These are phyloP conservation scores for Typhlomys cinereus DNA, from an alignment of 2,113 vertebrate genomes.

Conservation along the genomic window DNA sequence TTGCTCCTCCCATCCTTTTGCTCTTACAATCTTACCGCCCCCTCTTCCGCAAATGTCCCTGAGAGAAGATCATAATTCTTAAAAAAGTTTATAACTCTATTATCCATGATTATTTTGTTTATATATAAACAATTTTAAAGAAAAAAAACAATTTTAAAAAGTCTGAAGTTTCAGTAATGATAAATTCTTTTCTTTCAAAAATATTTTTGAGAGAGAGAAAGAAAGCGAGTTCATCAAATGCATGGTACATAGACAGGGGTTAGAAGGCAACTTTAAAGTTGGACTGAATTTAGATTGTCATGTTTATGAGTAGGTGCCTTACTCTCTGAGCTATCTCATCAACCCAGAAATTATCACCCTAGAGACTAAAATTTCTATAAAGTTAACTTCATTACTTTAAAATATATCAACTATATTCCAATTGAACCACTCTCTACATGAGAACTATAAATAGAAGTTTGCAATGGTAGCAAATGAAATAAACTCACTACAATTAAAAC, in stretches of 20 bases:
- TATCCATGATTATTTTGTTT: not conserved
- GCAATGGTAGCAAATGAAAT: not conserved
- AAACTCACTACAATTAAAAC: not conserved
- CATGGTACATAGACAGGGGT: too few relatives aligned
- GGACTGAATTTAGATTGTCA: too few relatives aligned
- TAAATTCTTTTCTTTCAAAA: too few relatives aligned
- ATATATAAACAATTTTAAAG: not conserved
- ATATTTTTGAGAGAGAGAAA: too few relatives aligned
- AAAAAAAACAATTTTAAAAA: not conserved
- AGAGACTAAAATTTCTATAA: constrained; percentile 29
- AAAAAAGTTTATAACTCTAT: not conserved
- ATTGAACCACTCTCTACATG: not conserved
- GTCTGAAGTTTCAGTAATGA: not conserved
- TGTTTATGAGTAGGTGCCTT: too few relatives aligned
- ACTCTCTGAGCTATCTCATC: too few relatives aligned
- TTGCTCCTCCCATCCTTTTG: too few relatives aligned
- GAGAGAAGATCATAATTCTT: too few relatives aligned
- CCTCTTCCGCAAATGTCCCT: too few relatives aligned
- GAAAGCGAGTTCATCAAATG: too few relatives aligned
- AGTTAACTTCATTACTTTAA: not conserved
- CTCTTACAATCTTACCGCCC: too few relatives aligned
- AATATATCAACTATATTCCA: not conserved
- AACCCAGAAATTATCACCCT: not conserved
- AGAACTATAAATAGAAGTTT: not conserved
- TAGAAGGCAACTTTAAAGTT: too few relatives aligned